These are phyloP conservation scores for Rambutsinella grinnellia DNA, from an alignment of 2,888 invertebrate species.

Conservation along the genomic window DNA sequence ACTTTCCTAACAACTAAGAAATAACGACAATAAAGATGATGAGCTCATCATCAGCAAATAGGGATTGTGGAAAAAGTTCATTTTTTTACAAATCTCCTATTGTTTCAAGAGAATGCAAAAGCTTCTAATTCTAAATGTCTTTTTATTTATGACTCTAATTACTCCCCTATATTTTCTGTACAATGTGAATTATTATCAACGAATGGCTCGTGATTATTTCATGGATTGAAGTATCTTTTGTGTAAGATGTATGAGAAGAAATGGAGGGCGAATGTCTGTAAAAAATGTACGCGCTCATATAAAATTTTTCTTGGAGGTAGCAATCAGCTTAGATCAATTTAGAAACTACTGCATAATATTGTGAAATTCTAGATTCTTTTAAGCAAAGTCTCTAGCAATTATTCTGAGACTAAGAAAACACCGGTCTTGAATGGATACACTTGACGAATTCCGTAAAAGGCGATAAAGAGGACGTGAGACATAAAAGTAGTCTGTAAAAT, in stretches of 20 bases:
- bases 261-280: too few relatives aligned
- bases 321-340: too few relatives aligned
- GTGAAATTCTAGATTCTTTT: too few relatives aligned
- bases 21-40: neutral
- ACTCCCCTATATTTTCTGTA: neutral
- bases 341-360: too few relatives aligned
- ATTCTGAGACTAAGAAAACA: too few relatives aligned
- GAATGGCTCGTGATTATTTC: too few relatives aligned
- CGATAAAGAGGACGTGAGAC: constrained; percentile 1
- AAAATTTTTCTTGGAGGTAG: too few relatives aligned
- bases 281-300: too few relatives aligned
- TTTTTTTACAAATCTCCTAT: constrained; percentile 4
- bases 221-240: too few relatives aligned
- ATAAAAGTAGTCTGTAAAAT: neutral
- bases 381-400: too few relatives aligned
- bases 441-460: constrained; percentile 17
- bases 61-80: neutral
- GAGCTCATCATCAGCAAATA: constrained; percentile 15
- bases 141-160: constrained; percentile 39
- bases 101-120: neutral
- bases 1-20: neutral
- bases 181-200: neutral
- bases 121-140: constrained; percentile 5
- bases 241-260: too few relatives aligned
- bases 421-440: constrained; percentile 25